Evolutionary conservation across 2,797 vertebrate species (phyloP).

Genomic region (Lates japonicus): DNA sequence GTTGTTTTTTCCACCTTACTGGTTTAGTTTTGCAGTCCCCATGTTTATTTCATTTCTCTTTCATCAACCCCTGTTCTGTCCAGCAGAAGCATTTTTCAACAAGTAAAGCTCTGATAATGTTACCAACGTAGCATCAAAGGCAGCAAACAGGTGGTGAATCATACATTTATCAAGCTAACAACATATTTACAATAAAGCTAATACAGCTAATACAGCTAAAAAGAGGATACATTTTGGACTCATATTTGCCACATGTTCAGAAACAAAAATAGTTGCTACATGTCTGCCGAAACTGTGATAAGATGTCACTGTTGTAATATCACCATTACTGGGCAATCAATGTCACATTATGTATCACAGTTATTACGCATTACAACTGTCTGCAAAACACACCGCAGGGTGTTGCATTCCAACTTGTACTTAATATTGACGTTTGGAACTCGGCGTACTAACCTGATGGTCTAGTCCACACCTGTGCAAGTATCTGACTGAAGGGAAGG

Average conservation of each 20-base stretch:
- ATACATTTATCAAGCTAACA: not conserved
- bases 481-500: conserved; percentile 6
- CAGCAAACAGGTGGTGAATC: not conserved
- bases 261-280: not conserved
- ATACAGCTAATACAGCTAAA: not conserved
- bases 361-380: not conserved
- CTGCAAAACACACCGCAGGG: not conserved
- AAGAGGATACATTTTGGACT: not conserved
- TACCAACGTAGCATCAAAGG: not conserved
- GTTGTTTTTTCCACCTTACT: not conserved
- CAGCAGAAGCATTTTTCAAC: not conserved
- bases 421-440: not conserved
- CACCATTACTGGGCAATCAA: not conserved
- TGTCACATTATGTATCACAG: not conserved
- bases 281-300: not conserved
- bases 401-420: not conserved
- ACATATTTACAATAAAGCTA: not conserved
- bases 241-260: not conserved
- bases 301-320: not conserved
- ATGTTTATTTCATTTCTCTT: not conserved
- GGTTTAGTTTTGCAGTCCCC: not conserved
- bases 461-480: not conserved
- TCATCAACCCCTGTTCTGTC: not conserved
- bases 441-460: not conserved
- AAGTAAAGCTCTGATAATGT: not conserved